Conservation (phyloP, 1,140 invertebrate genomes). For the Battus philenor region DNA sequence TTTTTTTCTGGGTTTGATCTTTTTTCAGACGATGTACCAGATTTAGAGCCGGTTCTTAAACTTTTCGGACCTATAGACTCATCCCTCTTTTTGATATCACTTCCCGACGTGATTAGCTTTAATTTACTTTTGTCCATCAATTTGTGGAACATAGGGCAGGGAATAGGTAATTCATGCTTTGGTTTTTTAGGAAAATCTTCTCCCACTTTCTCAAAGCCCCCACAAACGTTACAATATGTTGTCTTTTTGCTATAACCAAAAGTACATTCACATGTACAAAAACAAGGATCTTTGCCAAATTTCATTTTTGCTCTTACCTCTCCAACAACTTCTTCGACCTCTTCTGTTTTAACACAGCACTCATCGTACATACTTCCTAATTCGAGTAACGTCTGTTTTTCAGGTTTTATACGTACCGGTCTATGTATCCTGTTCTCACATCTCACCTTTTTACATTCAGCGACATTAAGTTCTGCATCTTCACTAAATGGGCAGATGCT, state of each 20-base stretch:
- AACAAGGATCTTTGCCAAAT: slow-evolving; percentile 48
- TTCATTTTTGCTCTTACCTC: slow-evolving; percentile 44
- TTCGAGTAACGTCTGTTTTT: slow-evolving; percentile 44
- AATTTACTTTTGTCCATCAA: slow-evolving; percentile 52
- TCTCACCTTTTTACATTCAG: slow-evolving; percentile 38
- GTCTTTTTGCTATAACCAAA: slow-evolving; percentile 61
- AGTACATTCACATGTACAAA: slow-evolving; percentile 59
- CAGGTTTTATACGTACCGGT: slow-evolving; percentile 28
- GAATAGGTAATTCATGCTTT: slow-evolving; percentile 31
- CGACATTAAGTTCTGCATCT: slow-evolving; percentile 32
- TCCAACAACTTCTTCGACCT: slow-evolving; percentile 41
- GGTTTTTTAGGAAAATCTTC: slow-evolving; percentile 36
- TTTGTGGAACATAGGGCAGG: slow-evolving; percentile 62
- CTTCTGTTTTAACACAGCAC: slow-evolving; percentile 39
- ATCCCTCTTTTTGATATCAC: slow-evolving; percentile 41
- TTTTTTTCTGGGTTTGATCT: slow-evolving; percentile 29
- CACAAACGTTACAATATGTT: slow-evolving; percentile 57
- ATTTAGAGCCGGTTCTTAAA: slow-evolving; percentile 35
- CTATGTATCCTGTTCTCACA: slow-evolving; percentile 37
- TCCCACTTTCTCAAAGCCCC: slow-evolving; percentile 52
- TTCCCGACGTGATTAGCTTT: slow-evolving; percentile 48
- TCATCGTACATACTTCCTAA: slow-evolving; percentile 28
- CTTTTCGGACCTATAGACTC: slow-evolving; percentile 31
- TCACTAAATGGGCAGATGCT: slow-evolving; percentile 38
- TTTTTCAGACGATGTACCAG: slow-evolving; percentile 30